Evolutionary conservation across 2,888 invertebrate genomes (phyloP), one percentile per base, ranked within the genome.

Genomic region (Apamea sordens): DNA sequence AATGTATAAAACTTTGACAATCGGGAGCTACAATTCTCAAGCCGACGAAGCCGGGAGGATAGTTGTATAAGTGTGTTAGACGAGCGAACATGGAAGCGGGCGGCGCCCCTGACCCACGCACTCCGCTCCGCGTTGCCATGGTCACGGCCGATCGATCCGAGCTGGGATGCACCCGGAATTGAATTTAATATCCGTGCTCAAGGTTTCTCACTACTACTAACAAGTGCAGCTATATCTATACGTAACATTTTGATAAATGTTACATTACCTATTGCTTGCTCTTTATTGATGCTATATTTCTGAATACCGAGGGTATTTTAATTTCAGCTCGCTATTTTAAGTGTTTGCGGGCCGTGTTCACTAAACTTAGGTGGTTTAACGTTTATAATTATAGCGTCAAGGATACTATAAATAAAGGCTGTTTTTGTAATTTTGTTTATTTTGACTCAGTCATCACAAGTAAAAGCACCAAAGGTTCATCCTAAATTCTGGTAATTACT

Each of bases 141-240:
- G 96, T 94, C 95, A 96, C 95, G 95, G 95, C 89, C 96, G 95
- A 95, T 95, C 96, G 95, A 96, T 96, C 89, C 87, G 86, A 75
- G 88, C 86, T 69, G 92, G 92, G 94, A 94, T 95, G 95, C 95
- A 95, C 92, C 94, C 94, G 94, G 94, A 93, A 93, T 91, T 87
- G 83, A 78, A 87, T 90, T 84, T 86, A 85, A 86, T 88, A 90
- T 89, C 88, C 83, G 85, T 86, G 84, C 89, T 90, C 91, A 92
- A 91, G 91, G 90, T 88, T 88, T 79, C 87, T 81, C 76, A 70
- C 83, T 77, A 75, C 83, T 84, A 73, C 72, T 80, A 76, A 77
- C 82, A 85, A 88, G 77, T 77, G 77, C 82, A 85, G 61, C 77
- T 76, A 75, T 68, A 71, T 81, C 44, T 67, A 64, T 78, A 76